A percentile compares a stretch with the other conserved stretches of the same genome.
These are phyloP conservation scores for Mythimna vitellina DNA, from an alignment of 2,888 invertebrate genomes.

Conservation along the genomic window DNA sequence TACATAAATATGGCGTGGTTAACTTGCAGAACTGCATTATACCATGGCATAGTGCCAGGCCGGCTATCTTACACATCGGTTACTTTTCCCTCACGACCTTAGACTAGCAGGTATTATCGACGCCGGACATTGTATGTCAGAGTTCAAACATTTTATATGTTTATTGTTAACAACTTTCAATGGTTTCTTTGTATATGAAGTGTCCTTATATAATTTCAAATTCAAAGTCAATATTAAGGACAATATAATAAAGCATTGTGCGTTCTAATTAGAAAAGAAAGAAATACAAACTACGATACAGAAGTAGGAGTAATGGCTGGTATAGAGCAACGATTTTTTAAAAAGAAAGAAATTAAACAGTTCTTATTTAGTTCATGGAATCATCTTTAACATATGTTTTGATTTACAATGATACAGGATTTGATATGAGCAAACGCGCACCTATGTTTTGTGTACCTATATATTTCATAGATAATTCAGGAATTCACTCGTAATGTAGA, in stretches of 20 bases:
- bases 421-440: not conserved
- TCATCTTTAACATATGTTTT: not conserved
- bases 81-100: constrained; percentile 18
- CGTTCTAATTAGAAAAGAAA: not conserved
- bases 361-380: not conserved
- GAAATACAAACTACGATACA: not conserved
- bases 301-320: too few relatives aligned
- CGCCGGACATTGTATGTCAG: not conserved
- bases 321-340: too few relatives aligned
- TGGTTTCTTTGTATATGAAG: not conserved
- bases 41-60: constrained; percentile 36
- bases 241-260: not conserved
- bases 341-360: not conserved
- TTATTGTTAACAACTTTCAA: constrained; percentile 8
- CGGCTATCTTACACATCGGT: constrained; percentile 28
- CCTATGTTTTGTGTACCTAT: not conserved
- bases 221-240: not conserved
- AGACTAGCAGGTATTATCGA: not conserved
- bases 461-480: not conserved
- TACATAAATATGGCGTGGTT: constrained; percentile 5
- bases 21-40: constrained; percentile 23
- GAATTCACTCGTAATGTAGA: constrained; percentile 17
- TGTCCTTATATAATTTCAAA: not conserved
- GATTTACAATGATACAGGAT: not conserved
- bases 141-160: constrained; percentile 8